These are phyloP conservation scores for Littorina saxatilis DNA, from an alignment of 1,140 invertebrate species.

Conservation along the genomic window DNA sequence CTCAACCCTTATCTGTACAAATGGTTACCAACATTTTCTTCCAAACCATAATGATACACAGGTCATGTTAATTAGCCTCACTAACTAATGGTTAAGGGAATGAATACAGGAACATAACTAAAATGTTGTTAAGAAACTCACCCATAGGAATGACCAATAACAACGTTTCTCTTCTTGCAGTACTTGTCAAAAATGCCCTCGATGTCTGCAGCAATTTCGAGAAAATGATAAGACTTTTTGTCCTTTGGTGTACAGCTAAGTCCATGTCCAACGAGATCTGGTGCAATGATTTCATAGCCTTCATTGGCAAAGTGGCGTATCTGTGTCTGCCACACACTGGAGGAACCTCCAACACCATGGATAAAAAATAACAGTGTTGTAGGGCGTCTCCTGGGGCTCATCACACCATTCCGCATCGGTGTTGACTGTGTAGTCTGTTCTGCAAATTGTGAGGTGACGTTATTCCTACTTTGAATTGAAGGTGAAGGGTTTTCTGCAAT, in stretches of 20 bases:
- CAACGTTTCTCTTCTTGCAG: slow-evolving; percentile 75
- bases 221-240: slow-evolving; percentile 81
- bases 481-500: background rate
- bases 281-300: slow-evolving; percentile 83
- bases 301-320: slow-evolving; percentile 80
- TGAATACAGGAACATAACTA: too few species aligned
- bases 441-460: background rate
- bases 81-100: too few species aligned
- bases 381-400: background rate
- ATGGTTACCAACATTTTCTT: too few species aligned
- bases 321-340: slow-evolving; percentile 83
- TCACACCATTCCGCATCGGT: background rate
- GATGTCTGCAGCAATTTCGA: slow-evolving; percentile 81
- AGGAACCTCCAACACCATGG: slow-evolving; percentile 85
- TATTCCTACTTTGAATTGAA: background rate
- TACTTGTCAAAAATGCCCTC: slow-evolving; percentile 81
- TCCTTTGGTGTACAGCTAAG: slow-evolving; percentile 81
- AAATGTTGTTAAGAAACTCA: slow-evolving; percentile 62
- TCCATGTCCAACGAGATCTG: slow-evolving; percentile 85
- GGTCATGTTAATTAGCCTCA: too few species aligned
- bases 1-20: too few species aligned
- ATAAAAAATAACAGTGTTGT: slow-evolving; percentile 80
- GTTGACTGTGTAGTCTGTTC: background rate
- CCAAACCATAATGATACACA: too few species aligned
- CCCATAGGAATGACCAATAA: slow-evolving; percentile 83